These are phyloP conservation scores for Manduca sexta DNA, from an alignment of 1,140 invertebrate genomes.

Conservation along the genomic window DNA sequence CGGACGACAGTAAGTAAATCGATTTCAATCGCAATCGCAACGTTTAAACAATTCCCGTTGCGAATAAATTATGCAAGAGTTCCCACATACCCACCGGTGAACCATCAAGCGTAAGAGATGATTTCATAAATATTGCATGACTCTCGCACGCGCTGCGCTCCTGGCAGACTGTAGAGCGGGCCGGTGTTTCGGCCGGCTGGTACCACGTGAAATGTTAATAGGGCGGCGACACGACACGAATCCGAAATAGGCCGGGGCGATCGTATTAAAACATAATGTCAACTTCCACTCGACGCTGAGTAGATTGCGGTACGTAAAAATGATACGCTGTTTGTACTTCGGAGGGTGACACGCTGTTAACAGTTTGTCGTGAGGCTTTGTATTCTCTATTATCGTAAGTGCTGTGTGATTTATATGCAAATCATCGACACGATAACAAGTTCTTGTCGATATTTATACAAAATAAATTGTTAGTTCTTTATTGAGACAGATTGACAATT, in stretches of 20 bases:
- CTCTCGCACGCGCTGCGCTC: not conserved
- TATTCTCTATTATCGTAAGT: too few species aligned
- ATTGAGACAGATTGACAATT: too few species aligned
- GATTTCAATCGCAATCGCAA: not conserved
- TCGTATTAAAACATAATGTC: slow-evolving; percentile 25
- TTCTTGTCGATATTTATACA: too few species aligned
- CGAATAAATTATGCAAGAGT: not conserved
- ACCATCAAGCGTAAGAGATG: not conserved
- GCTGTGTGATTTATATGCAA: too few species aligned
- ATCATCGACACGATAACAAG: too few species aligned
- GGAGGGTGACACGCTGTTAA: not conserved
- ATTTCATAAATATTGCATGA: slow-evolving; percentile 3
- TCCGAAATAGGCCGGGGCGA: slow-evolving; percentile 31
- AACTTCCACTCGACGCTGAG: not conserved
- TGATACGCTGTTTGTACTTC: not conserved
- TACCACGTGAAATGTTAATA: slow-evolving; percentile 39
- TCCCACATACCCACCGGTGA: not conserved
- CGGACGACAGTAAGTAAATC: not conserved
- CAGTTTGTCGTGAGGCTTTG: too few species aligned
- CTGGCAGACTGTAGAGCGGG: not conserved
- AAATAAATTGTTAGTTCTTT: too few species aligned
- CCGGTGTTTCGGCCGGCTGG: slow-evolving; percentile 1
- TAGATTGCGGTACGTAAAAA: not conserved
- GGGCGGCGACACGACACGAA: slow-evolving; percentile 23
- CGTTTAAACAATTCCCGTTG: not conserved